These are phyloP conservation scores for Pterocles gutturalis DNA, from an alignment of 2,113 vertebrate genomes.

Conservation along the genomic window DNA sequence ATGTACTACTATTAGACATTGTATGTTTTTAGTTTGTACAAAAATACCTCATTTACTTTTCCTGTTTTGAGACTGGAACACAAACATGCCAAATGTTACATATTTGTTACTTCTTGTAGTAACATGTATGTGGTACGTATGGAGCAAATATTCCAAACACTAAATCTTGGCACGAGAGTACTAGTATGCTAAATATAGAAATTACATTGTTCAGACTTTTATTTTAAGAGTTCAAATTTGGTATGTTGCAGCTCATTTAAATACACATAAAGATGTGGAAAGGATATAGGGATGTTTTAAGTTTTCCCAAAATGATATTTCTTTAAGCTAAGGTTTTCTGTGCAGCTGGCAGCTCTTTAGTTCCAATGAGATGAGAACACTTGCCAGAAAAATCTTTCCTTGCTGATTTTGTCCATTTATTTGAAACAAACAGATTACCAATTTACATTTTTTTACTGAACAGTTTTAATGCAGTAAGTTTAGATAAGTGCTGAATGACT, in stretches of 20 bases:
- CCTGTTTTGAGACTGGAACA: neutral
- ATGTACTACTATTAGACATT: neutral
- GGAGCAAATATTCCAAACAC: conserved; percentile 10
- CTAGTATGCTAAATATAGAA: conserved; percentile 12
- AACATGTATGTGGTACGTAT: neutral
- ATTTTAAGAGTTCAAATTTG: neutral
- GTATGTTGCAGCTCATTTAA: neutral
- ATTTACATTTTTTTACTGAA: neutral
- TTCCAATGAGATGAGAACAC: neutral
- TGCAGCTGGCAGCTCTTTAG: neutral
- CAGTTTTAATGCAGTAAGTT: rapidly evolving
- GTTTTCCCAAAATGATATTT: neutral
- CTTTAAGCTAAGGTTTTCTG: conserved; percentile 4
- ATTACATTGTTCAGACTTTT: conserved; percentile 28
- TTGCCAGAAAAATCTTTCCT: neutral
- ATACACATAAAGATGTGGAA: neutral
- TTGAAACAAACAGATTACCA: neutral
- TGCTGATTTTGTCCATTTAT: neutral
- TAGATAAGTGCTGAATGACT: neutral
- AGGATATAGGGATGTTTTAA: neutral
- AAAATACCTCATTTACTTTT: neutral
- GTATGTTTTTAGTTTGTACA: neutral
- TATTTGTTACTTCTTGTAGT: neutral
- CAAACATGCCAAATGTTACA: neutral
- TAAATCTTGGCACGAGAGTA: neutral